Percentiles rank a stretch among this genome's conserved stretches.
These are phyloP conservation scores for Hippocampus barbouri DNA, from an alignment of 2,113 vertebrate genomes.

Conservation along the genomic window DNA sequence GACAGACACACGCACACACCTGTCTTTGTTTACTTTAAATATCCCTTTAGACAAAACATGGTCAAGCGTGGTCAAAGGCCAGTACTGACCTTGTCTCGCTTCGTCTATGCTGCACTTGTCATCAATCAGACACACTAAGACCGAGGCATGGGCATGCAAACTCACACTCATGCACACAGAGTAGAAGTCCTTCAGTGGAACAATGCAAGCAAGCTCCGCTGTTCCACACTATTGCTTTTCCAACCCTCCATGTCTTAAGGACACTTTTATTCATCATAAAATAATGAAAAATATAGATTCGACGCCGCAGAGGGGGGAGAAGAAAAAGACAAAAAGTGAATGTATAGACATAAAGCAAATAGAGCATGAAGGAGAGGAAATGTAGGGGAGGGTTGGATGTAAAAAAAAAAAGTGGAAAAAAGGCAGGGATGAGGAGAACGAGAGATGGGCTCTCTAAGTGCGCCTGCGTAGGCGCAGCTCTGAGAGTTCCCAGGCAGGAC, in stretches of 20 bases:
- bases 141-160: background rate
- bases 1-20: no score
- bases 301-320: conserved; percentile 46
- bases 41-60: conserved; percentile 30
- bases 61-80: conserved; percentile 42
- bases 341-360: conserved; percentile 60
- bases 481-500: conserved; percentile 64
- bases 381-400: conserved; percentile 8
- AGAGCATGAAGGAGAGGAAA: conserved; percentile 52
- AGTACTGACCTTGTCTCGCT: conserved; percentile 41
- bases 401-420: conserved; percentile 39
- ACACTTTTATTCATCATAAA: conserved; percentile 64
- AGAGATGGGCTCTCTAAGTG: conserved; percentile 56
- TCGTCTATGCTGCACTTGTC: conserved; percentile 18
- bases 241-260: conserved; percentile 41
- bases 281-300: conserved; percentile 65
- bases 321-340: conserved; percentile 41
- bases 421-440: conserved; percentile 37
- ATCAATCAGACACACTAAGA: conserved; percentile 35
- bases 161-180: conserved; percentile 7
- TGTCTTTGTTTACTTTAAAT: conserved; percentile 1
- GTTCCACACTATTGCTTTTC: conserved; percentile 48
- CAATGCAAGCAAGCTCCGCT: conserved; percentile 50
- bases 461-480: conserved; percentile 56
- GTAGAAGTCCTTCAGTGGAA: conserved; percentile 27